Evolutionary conservation across 1,140 invertebrate species (phyloP).

Genomic region (Aplysia californica): DNA sequence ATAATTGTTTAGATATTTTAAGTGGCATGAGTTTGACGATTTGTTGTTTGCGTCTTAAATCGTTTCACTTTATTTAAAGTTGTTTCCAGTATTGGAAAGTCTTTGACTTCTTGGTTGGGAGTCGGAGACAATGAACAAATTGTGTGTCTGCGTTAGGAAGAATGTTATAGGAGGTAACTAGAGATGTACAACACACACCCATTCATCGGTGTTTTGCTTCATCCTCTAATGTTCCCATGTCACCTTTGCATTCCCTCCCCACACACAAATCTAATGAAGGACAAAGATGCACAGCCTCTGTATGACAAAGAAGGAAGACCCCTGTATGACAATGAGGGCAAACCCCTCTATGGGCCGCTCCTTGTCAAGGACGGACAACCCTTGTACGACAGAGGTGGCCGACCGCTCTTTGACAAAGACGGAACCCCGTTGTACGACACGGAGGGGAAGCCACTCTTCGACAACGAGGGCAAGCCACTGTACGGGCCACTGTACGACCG

Average conservation of each 20-base stretch:
- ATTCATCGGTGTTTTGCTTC: no score
- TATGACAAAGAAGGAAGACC: not conserved
- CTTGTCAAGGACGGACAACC: not conserved
- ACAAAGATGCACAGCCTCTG: not conserved
- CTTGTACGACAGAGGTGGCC: not conserved
- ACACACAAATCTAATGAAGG: not conserved
- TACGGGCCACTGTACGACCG: not conserved
- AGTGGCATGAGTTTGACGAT: no score
- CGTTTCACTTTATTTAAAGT: no score
- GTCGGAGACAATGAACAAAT: no score
- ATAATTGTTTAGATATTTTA: no score
- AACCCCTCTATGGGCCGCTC: not conserved
- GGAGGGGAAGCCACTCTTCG: not conserved
- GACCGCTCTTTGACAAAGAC: not conserved
- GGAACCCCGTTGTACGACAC: not conserved
- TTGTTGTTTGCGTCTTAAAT: no score
- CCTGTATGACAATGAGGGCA: slow-evolving; percentile 7
- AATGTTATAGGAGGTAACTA: no score
- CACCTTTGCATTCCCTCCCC: not conserved
- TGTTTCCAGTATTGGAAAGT: no score
- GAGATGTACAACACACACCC: no score
- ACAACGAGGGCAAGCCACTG: not conserved
- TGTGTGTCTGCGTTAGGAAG: no score
- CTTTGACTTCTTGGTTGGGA: no score
- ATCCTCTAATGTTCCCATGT: no score